Evolutionary conservation across 2,113 vertebrate genomes (phyloP).

Genomic region (Strix uralensis): DNA sequence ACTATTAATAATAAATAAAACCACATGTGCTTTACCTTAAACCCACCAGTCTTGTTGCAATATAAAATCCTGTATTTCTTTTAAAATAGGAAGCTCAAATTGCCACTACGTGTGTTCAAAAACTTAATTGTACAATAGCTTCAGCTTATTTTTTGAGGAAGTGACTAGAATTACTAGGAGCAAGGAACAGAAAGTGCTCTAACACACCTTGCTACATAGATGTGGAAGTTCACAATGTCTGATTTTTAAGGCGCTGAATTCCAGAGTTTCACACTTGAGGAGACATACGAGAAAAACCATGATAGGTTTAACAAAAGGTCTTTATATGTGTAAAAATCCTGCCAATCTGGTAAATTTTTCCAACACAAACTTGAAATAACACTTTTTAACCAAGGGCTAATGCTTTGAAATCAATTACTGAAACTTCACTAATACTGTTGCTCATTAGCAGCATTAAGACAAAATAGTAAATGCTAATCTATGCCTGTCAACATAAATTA

Average conservation of each 20-base stretch:
- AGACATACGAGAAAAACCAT: fast-evolving
- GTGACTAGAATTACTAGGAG: not conserved
- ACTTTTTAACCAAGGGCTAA: not conserved
- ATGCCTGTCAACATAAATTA: not conserved
- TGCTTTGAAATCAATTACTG: not conserved
- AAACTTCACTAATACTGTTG: not conserved
- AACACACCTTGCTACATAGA: not conserved
- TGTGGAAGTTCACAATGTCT: not conserved
- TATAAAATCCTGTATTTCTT: not conserved
- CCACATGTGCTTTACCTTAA: not conserved
- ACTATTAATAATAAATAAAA: not conserved
- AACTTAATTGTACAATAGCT: not conserved
- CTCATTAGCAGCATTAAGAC: not conserved
- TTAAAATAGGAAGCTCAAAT: not conserved
- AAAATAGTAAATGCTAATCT: not conserved
- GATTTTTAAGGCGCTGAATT: not conserved
- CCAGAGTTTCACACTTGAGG: not conserved
- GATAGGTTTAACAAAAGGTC: not conserved
- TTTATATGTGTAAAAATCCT: not conserved
- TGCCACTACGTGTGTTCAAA: not conserved
- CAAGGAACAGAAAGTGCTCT: not conserved
- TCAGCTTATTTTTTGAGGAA: not conserved
- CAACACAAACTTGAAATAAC: not conserved
- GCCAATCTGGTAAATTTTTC: not conserved
- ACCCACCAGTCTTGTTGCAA: not conserved